phyloP scores from a whole-genome alignment of 2,113 vertebrate genomes.

The Microtus richardsoni region DNA sequence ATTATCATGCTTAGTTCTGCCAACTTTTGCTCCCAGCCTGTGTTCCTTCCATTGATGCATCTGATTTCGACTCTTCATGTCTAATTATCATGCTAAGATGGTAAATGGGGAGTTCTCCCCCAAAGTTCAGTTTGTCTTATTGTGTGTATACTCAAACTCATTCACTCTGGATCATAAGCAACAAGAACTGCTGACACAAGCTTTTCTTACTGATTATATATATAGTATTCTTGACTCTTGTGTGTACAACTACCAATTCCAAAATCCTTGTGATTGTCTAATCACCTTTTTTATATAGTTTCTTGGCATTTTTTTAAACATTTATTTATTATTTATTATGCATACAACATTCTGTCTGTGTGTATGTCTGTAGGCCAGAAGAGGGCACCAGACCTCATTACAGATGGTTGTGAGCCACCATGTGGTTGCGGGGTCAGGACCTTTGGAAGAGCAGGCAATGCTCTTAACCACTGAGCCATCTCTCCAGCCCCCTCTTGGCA shows the following conservation, averaged over 20 bases:
- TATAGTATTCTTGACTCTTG: neutral
- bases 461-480: too few relatives aligned
- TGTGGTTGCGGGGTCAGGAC: too few relatives aligned
- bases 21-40: neutral
- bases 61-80: neutral
- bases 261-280: conserved; percentile 6
- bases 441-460: too few relatives aligned
- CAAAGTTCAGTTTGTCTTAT: neutral
- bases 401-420: too few relatives aligned
- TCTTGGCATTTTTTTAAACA: neutral
- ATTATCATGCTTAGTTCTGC: neutral
- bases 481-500: too few relatives aligned
- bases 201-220: neutral
- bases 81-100: neutral
- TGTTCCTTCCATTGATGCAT: neutral
- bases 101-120: neutral
- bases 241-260: neutral
- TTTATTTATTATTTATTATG: too few relatives aligned
- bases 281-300: neutral
- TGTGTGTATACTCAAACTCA: neutral
- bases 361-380: too few relatives aligned
- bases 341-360: too few relatives aligned
- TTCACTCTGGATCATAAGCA: neutral
- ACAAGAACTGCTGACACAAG: neutral
- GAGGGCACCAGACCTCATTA: too few relatives aligned